phyloP scores from a whole-genome alignment of 2,113 vertebrate genomes.

The Pontoporia blainvillei region DNA sequence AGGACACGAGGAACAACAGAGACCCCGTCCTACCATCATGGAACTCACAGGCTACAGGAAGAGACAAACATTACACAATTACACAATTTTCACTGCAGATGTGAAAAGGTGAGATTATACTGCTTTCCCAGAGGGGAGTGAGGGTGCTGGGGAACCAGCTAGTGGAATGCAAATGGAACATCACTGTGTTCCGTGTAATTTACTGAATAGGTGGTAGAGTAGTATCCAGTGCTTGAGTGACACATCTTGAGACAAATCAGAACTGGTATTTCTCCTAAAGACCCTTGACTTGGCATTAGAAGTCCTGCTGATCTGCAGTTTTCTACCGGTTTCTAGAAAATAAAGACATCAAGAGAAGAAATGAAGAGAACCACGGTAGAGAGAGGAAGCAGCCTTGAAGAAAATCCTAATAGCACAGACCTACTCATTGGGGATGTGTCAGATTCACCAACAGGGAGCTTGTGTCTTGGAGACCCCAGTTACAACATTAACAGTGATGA shows the following conservation, averaged over 20 bases:
- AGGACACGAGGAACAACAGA: not conserved
- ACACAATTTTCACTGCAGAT: not conserved
- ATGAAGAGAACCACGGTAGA: not conserved
- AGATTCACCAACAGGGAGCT: not conserved
- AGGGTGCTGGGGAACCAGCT: not conserved
- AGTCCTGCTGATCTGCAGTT: not conserved
- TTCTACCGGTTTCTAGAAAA: not conserved
- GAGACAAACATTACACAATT: not conserved
- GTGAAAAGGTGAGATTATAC: not conserved
- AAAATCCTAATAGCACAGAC: not conserved
- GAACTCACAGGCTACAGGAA: not conserved
- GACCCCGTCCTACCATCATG: not conserved
- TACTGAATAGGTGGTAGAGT: accelerated
- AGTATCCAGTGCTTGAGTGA: not conserved
- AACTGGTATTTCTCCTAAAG: not conserved
- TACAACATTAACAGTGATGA: not conserved
- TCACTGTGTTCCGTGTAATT: accelerated
- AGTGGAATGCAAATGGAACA: accelerated
- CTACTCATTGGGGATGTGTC: too few relatives aligned
- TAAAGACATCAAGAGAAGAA: slow-evolving; percentile 9
- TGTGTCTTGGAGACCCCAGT: not conserved
- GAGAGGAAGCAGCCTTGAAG: not conserved
- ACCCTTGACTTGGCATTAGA: not conserved
- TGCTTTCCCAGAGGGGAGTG: not conserved
- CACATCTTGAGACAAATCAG: not conserved